These are phyloP conservation scores for Holothuria leucospilota DNA, from an alignment of 53 echinoderm and acorn worm genomes.

Conservation along the genomic window DNA sequence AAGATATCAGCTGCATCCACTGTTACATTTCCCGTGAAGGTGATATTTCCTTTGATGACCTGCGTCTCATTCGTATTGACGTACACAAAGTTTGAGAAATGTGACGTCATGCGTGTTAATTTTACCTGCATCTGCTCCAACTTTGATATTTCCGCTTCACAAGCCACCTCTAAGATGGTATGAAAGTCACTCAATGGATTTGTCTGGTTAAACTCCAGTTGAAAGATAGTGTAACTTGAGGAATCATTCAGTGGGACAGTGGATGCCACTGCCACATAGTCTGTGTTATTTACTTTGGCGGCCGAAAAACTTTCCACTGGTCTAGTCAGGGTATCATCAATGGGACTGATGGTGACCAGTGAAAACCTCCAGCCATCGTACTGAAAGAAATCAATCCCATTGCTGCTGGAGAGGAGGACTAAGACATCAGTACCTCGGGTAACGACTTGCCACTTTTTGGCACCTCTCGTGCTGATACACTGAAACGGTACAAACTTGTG, in stretches of 20 bases:
- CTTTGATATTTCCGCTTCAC: neutral
- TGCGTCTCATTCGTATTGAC: constrained; percentile 48
- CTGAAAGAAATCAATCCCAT: constrained; percentile 60
- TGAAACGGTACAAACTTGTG: constrained; percentile 88
- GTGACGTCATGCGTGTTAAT: neutral
- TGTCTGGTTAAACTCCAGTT: constrained; percentile 57
- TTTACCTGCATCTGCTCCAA: neutral
- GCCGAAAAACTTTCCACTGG: constrained; percentile 36
- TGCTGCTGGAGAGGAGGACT: constrained; percentile 32
- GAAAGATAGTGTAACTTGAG: constrained; percentile 46
- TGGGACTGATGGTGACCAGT: constrained; percentile 6
- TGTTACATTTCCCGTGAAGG: constrained; percentile 30
- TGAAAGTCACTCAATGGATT: constrained; percentile 49
- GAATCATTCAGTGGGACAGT: neutral
- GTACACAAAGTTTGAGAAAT: constrained; percentile 41
- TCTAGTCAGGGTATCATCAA: neutral
- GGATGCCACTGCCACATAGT: constrained; percentile 49
- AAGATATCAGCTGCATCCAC: constrained; percentile 10
- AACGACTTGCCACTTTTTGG: constrained; percentile 78
- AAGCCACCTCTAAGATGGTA: constrained; percentile 26
- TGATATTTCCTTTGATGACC: constrained; percentile 59
- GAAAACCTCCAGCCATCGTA: constrained; percentile 96
- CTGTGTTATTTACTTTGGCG: constrained; percentile 10
- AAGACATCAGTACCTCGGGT: constrained; percentile 53
- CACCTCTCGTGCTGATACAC: constrained; percentile 67